Conservation (phyloP, 2,113 vertebrate species). For the Pangasianodon hypophthalmus region DNA sequence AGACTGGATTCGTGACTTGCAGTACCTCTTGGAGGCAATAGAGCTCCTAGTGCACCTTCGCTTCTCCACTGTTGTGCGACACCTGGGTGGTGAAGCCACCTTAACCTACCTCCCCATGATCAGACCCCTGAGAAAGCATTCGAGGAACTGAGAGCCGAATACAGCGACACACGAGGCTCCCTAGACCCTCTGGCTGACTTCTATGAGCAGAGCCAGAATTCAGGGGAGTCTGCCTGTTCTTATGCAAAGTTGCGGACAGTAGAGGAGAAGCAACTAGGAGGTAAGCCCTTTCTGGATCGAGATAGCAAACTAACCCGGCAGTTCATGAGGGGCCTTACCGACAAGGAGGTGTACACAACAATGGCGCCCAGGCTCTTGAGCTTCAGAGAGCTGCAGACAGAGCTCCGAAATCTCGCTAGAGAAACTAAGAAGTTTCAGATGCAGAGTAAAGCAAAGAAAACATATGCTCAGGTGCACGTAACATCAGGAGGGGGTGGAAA, state of each 20-base stretch:
- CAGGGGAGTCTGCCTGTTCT: slow-evolving; percentile 30
- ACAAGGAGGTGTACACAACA: too few species aligned
- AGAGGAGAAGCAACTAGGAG: slow-evolving; percentile 3
- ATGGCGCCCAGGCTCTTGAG: too few species aligned
- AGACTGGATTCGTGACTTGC: slow-evolving; percentile 32
- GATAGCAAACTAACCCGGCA: slow-evolving; percentile 21
- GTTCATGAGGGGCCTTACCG: too few species aligned
- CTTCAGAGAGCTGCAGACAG: too few species aligned
- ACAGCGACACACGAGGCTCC: slow-evolving; percentile 7
- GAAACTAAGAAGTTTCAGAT: too few species aligned
- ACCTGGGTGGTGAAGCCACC: background rate
- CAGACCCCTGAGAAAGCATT: background rate
- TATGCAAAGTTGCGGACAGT: slow-evolving; percentile 24
- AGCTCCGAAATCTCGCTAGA: too few species aligned
- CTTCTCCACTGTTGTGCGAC: slow-evolving; percentile 15
- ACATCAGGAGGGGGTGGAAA: too few species aligned
- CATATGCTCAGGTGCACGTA: too few species aligned
- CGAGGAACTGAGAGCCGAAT: slow-evolving; percentile 6
- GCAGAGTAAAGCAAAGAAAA: too few species aligned
- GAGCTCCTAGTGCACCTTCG: slow-evolving; percentile 1
- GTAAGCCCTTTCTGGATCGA: background rate
- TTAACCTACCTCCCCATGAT: too few species aligned
- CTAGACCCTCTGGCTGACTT: slow-evolving; percentile 33
- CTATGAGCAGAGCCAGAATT: slow-evolving; percentile 23
- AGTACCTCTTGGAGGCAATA: slow-evolving; percentile 32